These are phyloP conservation scores for Zapus hudsonius DNA, from an alignment of 2,113 vertebrate species.

Conservation along the genomic window DNA sequence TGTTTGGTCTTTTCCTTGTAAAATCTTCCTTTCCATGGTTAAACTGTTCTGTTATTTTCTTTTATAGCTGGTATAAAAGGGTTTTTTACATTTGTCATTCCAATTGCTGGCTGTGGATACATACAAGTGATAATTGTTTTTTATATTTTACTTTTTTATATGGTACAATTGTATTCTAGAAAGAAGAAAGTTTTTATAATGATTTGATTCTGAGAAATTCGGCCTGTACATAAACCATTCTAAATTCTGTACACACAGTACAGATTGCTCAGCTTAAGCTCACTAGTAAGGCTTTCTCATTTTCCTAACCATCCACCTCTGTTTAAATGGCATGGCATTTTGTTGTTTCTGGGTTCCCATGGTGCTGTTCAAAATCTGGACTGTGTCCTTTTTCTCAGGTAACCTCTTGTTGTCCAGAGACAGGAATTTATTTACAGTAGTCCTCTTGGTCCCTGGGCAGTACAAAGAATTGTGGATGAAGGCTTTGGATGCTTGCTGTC, in stretches of 20 bases:
- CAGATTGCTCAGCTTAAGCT: constrained; percentile 38
- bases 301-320: constrained; percentile 87
- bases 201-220: neutral
- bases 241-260: constrained; percentile 42
- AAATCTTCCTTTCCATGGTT: too few species aligned
- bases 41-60: too few species aligned
- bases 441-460: constrained; percentile 87
- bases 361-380: constrained; percentile 89
- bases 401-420: constrained; percentile 91
- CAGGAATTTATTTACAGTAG: constrained; percentile 90
- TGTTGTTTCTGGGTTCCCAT: constrained; percentile 88
- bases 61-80: too few species aligned
- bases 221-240: neutral
- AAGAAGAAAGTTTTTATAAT: neutral
- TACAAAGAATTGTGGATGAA: constrained; percentile 91
- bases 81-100: too few species aligned
- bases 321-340: constrained; percentile 89
- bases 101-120: too few species aligned
- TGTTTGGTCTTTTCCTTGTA: too few species aligned
- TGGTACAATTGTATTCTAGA: neutral
- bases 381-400: constrained; percentile 88
- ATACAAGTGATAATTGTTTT: too few species aligned
- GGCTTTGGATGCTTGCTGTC: constrained; percentile 86
- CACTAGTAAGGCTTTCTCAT: constrained; percentile 66
- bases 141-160: too few species aligned